Evolutionary conservation across 2,888 invertebrate genomes (phyloP).

Genomic region (Amphipyra berbera): DNA sequence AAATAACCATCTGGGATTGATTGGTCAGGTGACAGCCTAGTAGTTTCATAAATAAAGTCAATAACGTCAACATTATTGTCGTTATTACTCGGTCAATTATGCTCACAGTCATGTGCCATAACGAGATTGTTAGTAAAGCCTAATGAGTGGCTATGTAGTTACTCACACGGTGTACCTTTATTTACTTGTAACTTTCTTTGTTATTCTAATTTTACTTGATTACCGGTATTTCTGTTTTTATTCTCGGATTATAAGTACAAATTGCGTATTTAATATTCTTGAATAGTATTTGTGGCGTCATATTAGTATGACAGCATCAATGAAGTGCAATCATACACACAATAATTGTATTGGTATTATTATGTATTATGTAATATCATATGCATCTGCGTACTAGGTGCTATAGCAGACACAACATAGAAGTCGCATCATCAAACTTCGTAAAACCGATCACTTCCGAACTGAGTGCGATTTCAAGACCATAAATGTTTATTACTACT

Average conservation of each 20-base stretch:
- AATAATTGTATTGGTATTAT: conserved; percentile 12
- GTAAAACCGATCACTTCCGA: no score
- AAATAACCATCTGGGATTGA: conserved; percentile 41
- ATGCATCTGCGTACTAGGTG: background rate
- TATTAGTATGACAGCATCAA: conserved; percentile 15
- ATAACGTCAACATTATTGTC: conserved; percentile 37
- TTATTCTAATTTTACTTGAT: conserved; percentile 41
- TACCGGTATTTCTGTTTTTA: conserved; percentile 13
- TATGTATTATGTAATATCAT: background rate
- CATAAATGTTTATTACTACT: no score
- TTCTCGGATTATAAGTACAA: conserved; percentile 12
- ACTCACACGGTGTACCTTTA: conserved; percentile 16
- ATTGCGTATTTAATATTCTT: conserved; percentile 27
- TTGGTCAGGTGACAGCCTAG: conserved; percentile 40
- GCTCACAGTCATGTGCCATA: conserved; percentile 21
- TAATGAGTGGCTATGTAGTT: conserved; percentile 27
- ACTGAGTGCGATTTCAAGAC: no score
- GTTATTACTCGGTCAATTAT: conserved; percentile 34
- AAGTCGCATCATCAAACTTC: no score
- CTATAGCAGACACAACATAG: no score
- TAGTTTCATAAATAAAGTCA: conserved; percentile 46
- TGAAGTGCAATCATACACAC: conserved; percentile 14
- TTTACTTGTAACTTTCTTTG: conserved; percentile 16
- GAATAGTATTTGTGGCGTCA: conserved; percentile 23
- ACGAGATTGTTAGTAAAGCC: conserved; percentile 32